Conservation (phyloP, 2,797 vertebrate genomes). For the Sebastes iracundus region DNA sequence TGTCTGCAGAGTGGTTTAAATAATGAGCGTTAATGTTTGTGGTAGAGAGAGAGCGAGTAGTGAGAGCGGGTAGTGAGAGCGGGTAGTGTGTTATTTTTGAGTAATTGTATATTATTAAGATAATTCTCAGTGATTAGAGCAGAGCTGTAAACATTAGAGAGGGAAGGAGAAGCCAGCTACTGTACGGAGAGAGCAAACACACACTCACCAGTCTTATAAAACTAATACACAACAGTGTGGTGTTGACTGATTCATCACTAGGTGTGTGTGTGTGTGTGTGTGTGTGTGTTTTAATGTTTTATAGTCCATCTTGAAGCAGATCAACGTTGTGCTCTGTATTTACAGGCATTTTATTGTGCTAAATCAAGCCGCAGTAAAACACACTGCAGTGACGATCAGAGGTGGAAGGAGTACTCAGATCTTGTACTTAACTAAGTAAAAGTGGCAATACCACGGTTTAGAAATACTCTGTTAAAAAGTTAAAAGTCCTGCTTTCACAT, state of each 20-base stretch:
- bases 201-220: conserved; percentile 12
- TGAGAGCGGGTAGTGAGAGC: too few species aligned
- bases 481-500: too few species aligned
- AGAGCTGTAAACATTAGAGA: conserved; percentile 57
- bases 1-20: neutral
- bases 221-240: neutral
- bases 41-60: too few species aligned
- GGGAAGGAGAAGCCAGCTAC: conserved; percentile 50
- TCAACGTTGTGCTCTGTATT: conserved; percentile 11
- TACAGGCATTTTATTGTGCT: conserved; percentile 45
- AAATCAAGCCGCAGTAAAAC: conserved; percentile 30
- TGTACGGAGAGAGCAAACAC: conserved; percentile 14
- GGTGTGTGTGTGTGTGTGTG: conserved; percentile 22
- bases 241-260: conserved; percentile 37
- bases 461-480: too few species aligned
- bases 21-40: neutral
- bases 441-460: too few species aligned
- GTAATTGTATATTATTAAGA: conserved; percentile 51
- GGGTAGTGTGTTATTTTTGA: neutral
- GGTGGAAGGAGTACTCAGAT: too few species aligned
- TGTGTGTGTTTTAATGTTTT: conserved; percentile 30
- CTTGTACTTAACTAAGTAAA: too few species aligned
- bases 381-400: neutral
- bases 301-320: conserved; percentile 36
- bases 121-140: conserved; percentile 54